Evolutionary conservation across 92 coral and sea anemone species (phyloP).

Genomic region (Siderastrea siderea): DNA sequence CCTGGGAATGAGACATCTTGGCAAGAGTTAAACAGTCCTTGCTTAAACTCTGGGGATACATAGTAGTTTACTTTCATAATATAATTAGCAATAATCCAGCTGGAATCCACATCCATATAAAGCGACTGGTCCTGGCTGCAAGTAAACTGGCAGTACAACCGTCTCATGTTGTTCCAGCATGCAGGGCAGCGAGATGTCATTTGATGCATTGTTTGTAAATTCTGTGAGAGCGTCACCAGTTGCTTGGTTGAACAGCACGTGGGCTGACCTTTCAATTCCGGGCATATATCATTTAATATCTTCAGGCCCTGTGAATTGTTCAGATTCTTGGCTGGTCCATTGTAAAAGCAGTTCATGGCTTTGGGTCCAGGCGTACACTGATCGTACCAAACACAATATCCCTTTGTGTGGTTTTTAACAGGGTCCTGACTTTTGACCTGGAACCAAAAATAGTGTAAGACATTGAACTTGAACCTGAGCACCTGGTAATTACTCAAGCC

Average conservation of each 20-base stretch:
- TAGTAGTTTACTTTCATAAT: constrained; percentile 55
- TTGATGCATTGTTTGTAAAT: constrained; percentile 72
- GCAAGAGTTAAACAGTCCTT: constrained; percentile 90
- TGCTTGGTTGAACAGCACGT: constrained; percentile 86
- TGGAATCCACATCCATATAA: constrained; percentile 65
- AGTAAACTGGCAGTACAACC: constrained; percentile 82
- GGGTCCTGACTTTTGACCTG: constrained; percentile 20
- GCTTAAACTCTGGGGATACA: constrained; percentile 72
- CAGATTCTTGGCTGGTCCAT: constrained; percentile 86
- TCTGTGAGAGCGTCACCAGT: constrained; percentile 52
- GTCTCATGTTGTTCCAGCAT: constrained; percentile 93
- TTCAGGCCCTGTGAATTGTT: constrained; percentile 59
- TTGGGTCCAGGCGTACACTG: constrained; percentile 59
- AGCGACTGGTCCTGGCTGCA: constrained; percentile 91
- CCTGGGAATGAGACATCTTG: constrained; percentile 91
- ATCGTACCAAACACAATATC: constrained; percentile 97
- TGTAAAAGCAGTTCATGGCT: constrained; percentile 87
- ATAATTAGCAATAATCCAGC: neutral
- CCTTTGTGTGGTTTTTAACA: constrained; percentile 76
- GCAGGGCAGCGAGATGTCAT: constrained; percentile 89
- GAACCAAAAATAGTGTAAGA: neutral
- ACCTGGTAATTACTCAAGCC: neutral
- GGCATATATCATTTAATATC: constrained; percentile 74
- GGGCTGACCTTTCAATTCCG: constrained; percentile 65
- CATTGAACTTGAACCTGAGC: too few species aligned